These are phyloP conservation scores for Barnardius zonarius DNA, from an alignment of 2,113 vertebrate genomes.

Conservation along the genomic window DNA sequence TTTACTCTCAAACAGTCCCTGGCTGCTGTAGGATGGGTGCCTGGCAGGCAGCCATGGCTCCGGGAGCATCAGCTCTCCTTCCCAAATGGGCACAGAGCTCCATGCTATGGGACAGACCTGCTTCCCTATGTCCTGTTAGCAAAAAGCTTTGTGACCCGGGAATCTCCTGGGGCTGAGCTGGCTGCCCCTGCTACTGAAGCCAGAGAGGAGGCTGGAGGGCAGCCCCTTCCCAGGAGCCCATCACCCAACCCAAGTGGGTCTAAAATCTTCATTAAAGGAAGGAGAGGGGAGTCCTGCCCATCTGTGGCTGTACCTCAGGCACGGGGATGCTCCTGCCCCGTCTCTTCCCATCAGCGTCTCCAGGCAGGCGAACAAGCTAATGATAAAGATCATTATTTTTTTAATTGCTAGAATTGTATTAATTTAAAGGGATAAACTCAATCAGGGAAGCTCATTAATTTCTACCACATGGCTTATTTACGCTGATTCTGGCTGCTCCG, in stretches of 20 bases:
- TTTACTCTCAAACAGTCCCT: rapidly evolving
- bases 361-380: neutral
- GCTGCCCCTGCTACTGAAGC: rapidly evolving
- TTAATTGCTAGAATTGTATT: conserved; percentile 16
- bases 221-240: neutral
- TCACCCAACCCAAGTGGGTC: neutral
- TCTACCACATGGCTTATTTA: conserved; percentile 18
- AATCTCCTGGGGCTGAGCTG: neutral
- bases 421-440: conserved; percentile 45
- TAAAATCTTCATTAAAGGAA: neutral
- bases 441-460: conserved; percentile 44
- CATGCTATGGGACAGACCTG: neutral
- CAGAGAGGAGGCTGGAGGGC: neutral
- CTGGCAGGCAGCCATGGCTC: neutral
- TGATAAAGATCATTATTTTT: neutral
- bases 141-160: neutral
- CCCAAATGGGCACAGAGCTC: rapidly evolving
- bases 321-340: neutral
- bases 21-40: neutral
- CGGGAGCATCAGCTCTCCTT: neutral
- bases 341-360: neutral
- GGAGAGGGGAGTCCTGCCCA: neutral
- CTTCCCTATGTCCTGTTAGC: neutral
- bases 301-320: neutral
- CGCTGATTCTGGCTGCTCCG: neutral